A percentile compares a stretch with the other conserved stretches of the same genome.
Conservation (phyloP, 1,140 invertebrate species). For the Nymphalis io region DNA sequence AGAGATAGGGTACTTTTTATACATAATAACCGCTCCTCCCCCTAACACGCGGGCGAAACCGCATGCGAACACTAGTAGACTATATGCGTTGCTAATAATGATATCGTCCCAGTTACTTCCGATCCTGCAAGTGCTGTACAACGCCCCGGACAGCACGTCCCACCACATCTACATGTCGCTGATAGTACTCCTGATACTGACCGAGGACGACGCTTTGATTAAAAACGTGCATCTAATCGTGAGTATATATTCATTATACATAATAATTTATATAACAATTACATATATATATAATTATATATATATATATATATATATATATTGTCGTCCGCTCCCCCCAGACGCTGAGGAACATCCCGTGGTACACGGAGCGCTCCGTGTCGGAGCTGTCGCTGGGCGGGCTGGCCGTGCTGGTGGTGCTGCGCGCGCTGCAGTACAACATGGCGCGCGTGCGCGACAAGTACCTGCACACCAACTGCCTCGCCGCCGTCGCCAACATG, state of each 20-base stretch:
- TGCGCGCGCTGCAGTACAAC: slow-evolving; percentile 98
- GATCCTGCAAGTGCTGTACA: slow-evolving; percentile 95
- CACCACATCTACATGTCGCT: slow-evolving; percentile 99
- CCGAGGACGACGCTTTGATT: slow-evolving; percentile 98
- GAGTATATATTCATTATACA: slow-evolving; percentile 75
- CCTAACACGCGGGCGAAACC: no score
- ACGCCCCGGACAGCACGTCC: slow-evolving; percentile 93
- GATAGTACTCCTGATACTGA: slow-evolving; percentile 97
- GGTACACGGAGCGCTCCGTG: slow-evolving; percentile 95
- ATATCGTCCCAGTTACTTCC: slow-evolving; percentile 89
- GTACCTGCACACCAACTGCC: slow-evolving; percentile 97
- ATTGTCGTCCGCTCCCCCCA: slow-evolving; percentile 58
- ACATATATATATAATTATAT: no score
- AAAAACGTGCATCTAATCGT: slow-evolving; percentile 96
- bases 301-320: no score
- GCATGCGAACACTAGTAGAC: no score
- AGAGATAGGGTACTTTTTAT: no score
- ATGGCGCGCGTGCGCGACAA: slow-evolving; percentile 98
- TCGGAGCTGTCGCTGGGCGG: slow-evolving; percentile 97
- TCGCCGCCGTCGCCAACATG: slow-evolving; percentile 99
- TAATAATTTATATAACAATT: no score
- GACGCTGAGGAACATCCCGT: slow-evolving; percentile 92
- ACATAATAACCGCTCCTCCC: no score
- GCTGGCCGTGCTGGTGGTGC: slow-evolving; percentile 96
- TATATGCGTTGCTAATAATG: slow-evolving; percentile 6